Conservation (phyloP, 1,140 invertebrate genomes). For the Uloborus diversus region DNA sequence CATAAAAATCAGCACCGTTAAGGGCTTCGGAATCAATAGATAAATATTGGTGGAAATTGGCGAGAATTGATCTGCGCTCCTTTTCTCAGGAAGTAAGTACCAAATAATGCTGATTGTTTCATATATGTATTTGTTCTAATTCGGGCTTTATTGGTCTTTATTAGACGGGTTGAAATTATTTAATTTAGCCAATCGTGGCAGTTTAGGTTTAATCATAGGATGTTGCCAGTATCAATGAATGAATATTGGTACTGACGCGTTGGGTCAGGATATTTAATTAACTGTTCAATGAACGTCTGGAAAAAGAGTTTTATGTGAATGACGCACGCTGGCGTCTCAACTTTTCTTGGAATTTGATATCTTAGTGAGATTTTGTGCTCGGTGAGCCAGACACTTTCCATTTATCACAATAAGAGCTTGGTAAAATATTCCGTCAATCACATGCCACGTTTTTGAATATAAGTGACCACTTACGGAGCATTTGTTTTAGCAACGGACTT, state of each 20-base stretch:
- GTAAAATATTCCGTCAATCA: too few relatives aligned
- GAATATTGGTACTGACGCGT: slow-evolving; percentile 44
- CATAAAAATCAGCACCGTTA: slow-evolving; percentile 28
- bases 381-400: too few relatives aligned
- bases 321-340: slow-evolving; percentile 5
- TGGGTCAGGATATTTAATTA: slow-evolving; percentile 50
- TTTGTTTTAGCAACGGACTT: too few relatives aligned
- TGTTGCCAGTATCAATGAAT: slow-evolving; percentile 48
- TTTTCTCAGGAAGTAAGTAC: slow-evolving; percentile 55
- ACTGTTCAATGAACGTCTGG: slow-evolving; percentile 24
- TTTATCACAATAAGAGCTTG: too few relatives aligned
- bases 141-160: slow-evolving; percentile 53
- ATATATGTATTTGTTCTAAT: slow-evolving; percentile 52
- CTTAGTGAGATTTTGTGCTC: too few relatives aligned
- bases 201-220: slow-evolving; percentile 55
- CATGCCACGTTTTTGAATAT: too few relatives aligned
- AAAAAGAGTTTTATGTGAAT: slow-evolving; percentile 38
- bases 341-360: slow-evolving; percentile 42
- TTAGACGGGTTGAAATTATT: slow-evolving; percentile 56
- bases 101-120: slow-evolving; percentile 36
- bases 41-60: too few relatives aligned
- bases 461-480: too few relatives aligned
- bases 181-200: slow-evolving; percentile 54
- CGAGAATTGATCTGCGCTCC: too few relatives aligned
- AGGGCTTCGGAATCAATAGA: slow-evolving; percentile 29